phyloP scores from a whole-genome alignment of 2,888 invertebrate genomes.

The Macrophya annulata region DNA sequence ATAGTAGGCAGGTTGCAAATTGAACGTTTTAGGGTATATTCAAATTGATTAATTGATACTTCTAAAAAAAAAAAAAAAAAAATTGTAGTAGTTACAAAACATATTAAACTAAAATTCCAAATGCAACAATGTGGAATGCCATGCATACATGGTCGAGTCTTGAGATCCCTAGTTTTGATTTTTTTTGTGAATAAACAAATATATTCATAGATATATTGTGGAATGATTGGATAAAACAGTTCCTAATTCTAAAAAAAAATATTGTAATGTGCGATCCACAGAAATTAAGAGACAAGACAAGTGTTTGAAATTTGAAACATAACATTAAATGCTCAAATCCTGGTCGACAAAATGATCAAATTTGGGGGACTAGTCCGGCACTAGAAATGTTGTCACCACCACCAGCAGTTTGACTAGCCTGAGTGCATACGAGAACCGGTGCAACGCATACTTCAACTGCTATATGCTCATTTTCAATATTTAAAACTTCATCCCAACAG shows the following conservation, averaged over 20 bases:
- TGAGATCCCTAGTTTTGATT: not conserved
- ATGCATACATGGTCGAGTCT: not conserved
- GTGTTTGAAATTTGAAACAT: not conserved
- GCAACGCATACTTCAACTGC: slow-evolving; percentile 89
- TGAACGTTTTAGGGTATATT: not conserved
- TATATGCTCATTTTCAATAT: slow-evolving; percentile 74
- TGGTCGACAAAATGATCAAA: slow-evolving; percentile 76
- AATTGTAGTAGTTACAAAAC: not conserved
- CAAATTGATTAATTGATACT: not conserved
- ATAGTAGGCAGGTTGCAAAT: slow-evolving; percentile 9
- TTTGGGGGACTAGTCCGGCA: slow-evolving; percentile 90
- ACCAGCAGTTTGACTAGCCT: slow-evolving; percentile 91
- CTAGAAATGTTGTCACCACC: slow-evolving; percentile 95
- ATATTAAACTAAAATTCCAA: slow-evolving; percentile 1
- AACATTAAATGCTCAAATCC: not conserved
- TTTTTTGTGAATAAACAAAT: not conserved
- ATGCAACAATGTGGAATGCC: slow-evolving; percentile 26
- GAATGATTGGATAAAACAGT: slow-evolving; percentile 42
- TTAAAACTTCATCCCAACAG: slow-evolving; percentile 89
- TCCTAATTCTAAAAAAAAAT: not conserved
- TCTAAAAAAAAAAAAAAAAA: too few species aligned
- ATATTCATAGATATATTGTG: not conserved
- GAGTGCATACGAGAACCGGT: slow-evolving; percentile 91
- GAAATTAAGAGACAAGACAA: not conserved
- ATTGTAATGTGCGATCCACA: slow-evolving; percentile 5